These are phyloP conservation scores for Dascyllus trimaculatus DNA, from an alignment of 2,113 vertebrate genomes.

Conservation along the genomic window DNA sequence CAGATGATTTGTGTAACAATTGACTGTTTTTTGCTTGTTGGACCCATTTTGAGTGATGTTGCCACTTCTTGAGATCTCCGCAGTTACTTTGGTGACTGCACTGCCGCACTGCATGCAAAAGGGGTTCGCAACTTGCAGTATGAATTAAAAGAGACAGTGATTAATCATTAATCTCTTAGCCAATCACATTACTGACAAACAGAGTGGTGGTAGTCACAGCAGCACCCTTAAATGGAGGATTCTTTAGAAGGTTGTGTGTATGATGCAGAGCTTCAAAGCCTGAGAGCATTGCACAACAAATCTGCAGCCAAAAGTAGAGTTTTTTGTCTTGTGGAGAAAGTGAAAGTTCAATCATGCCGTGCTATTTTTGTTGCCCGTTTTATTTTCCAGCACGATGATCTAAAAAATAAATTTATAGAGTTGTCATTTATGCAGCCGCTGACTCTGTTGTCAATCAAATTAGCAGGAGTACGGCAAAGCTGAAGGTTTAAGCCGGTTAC, in stretches of 20 bases:
- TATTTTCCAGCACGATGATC: not conserved
- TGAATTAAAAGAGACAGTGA: not conserved
- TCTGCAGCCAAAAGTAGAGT: constrained; percentile 2
- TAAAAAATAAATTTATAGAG: not conserved
- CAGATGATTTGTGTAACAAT: too few relatives aligned
- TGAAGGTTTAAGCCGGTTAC: not conserved
- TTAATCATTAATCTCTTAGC: not conserved
- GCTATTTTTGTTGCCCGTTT: not conserved
- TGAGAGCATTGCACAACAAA: not conserved
- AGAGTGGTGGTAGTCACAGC: not conserved
- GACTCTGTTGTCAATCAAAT: constrained; percentile 10
- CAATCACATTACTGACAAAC: constrained; percentile 3
- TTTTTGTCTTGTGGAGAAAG: constrained; percentile 3
- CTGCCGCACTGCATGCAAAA: not conserved
- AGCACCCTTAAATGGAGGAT: not conserved
- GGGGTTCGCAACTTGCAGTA: not conserved
- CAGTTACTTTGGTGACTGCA: not conserved
- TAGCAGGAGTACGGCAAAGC: not conserved
- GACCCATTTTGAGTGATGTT: too few relatives aligned
- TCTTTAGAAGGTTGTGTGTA: not conserved
- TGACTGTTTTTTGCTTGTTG: too few relatives aligned
- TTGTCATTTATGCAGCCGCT: not conserved
- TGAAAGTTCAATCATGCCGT: not conserved
- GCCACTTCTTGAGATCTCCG: too few relatives aligned
- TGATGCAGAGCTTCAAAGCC: not conserved